Conservation (phyloP, 2,888 invertebrate species). For the Polylopha cassiicola region DNA sequence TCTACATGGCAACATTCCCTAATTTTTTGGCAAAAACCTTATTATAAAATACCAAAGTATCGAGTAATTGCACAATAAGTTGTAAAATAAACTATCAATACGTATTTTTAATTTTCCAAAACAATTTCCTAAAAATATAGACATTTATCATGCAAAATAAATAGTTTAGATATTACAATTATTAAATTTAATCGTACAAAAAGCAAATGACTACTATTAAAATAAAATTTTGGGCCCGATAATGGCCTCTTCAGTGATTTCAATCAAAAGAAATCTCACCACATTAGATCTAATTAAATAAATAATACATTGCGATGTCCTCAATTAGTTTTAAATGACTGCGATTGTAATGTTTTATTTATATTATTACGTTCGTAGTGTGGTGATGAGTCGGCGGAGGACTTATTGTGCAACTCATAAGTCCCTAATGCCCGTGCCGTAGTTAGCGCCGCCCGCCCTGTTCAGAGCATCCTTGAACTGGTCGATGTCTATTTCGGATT, state of each 20-base stretch:
- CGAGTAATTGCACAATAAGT: conserved; percentile 43
- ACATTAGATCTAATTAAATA: conserved; percentile 4
- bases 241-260: conserved; percentile 29
- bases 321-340: too few species aligned
- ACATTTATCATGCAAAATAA: conserved; percentile 17
- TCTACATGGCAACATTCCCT: conserved; percentile 62
- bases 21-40: conserved; percentile 55
- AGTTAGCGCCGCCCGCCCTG: conserved; percentile 88
- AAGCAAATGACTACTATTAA: conserved; percentile 28
- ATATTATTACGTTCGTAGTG: conserved; percentile 5
- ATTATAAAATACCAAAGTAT: conserved; percentile 38
- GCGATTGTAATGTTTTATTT: conserved; percentile 25
- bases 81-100: conserved; percentile 6
- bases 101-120: conserved; percentile 14
- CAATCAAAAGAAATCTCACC: conserved; percentile 24
- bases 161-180: conserved; percentile 28
- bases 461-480: conserved; percentile 82
- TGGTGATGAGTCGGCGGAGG: conserved; percentile 35
- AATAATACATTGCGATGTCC: conserved; percentile 12
- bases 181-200: conserved; percentile 22
- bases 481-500: conserved; percentile 82
- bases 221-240: conserved; percentile 35
- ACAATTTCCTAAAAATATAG: conserved; percentile 8
- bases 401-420: conserved; percentile 63
- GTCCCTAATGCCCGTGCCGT: conserved; percentile 85